A percentile compares a stretch with the other conserved stretches of the same genome.
These are phyloP conservation scores for Arbacia lixula DNA, from an alignment of 53 echinoderm and acorn worm species.

Conservation along the genomic window DNA sequence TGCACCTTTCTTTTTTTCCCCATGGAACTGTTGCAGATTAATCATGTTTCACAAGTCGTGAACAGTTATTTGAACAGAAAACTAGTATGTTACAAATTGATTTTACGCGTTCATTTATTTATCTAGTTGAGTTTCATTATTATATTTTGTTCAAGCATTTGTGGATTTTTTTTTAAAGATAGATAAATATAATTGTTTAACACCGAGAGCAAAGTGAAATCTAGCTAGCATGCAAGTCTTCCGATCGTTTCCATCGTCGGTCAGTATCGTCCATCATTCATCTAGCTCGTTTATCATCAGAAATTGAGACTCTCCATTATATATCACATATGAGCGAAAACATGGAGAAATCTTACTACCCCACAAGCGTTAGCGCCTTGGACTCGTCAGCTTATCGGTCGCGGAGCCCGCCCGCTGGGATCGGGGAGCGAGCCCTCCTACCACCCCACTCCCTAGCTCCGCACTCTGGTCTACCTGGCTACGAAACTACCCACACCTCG, in stretches of 20 bases:
- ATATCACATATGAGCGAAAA: neutral
- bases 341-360: slow-evolving; percentile 49
- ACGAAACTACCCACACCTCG: slow-evolving; percentile 30
- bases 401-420: slow-evolving; percentile 30
- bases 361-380: slow-evolving; percentile 2
- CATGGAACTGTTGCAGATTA: no score
- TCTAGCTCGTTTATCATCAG: neutral
- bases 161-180: neutral
- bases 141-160: neutral
- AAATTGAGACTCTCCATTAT: neutral
- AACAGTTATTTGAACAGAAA: no score
- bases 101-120: no score
- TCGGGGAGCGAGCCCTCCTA: slow-evolving; percentile 33
- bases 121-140: no score
- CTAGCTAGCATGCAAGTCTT: no score
- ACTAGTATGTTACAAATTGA: no score
- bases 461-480: slow-evolving; percentile 18
- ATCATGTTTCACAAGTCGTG: no score
- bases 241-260: no score
- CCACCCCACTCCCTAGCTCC: slow-evolving; percentile 18
- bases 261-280: neutral
- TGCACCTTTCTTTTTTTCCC: no score
- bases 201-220: no score
- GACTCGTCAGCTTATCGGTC: slow-evolving; percentile 36
- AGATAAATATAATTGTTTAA: no score